Conservation (phyloP, 2,113 vertebrate genomes). For the Amblyornis subalaris region DNA sequence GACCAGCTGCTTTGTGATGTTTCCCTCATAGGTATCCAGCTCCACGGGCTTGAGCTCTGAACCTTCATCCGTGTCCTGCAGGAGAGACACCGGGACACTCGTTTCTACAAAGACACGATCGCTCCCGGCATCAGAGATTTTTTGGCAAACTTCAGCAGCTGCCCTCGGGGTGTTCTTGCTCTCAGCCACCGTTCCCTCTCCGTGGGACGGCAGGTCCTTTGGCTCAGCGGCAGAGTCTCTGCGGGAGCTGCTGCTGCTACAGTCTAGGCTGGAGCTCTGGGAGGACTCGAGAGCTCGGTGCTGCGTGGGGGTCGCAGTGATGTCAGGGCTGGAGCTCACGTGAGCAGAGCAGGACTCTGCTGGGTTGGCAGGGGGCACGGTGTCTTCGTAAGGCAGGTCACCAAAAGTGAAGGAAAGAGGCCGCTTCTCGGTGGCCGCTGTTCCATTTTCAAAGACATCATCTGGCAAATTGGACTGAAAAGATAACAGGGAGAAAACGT, state of each 20-base stretch:
- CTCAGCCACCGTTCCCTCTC: background rate
- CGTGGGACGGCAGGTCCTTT: background rate
- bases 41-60: conserved; percentile 94
- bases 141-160: conserved; percentile 46
- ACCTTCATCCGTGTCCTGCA: conserved; percentile 76
- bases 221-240: conserved; percentile 19
- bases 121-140: conserved; percentile 18
- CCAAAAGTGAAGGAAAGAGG: conserved; percentile 89
- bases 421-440: conserved; percentile 76
- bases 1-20: conserved; percentile 92
- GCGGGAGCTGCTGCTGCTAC: conserved; percentile 41
- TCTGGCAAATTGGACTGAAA: conserved; percentile 87
- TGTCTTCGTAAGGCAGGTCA: conserved; percentile 76
- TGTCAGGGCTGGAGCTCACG: conserved; percentile 82
- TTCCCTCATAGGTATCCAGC: conserved; percentile 90
- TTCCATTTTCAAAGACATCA: conserved; percentile 85
- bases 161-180: background rate
- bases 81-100: conserved; percentile 66
- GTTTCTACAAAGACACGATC: conserved; percentile 77
- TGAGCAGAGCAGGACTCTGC: conserved; percentile 11
- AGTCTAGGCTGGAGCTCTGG: conserved; percentile 3
- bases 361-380: conserved; percentile 20
- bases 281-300: conserved; percentile 34
- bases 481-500: background rate
- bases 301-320: conserved; percentile 79